Percentiles rank a stretch among this genome's conserved stretches.
Conservation (phyloP, 1,140 invertebrate genomes). For the Acromyrmex echinatior region DNA sequence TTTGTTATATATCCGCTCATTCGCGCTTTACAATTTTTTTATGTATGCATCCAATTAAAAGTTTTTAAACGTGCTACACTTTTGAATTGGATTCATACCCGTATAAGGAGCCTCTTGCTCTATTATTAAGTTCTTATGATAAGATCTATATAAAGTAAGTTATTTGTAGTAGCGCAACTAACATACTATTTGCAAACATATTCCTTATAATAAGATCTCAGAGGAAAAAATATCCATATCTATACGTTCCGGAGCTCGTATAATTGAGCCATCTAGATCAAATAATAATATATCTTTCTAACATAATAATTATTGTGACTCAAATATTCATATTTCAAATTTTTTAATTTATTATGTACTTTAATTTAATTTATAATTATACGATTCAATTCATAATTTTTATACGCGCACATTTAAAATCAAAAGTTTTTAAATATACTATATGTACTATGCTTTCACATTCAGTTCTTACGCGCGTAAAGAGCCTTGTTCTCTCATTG, state of each 20-base stretch:
- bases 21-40: not conserved
- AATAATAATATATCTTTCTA: not conserved
- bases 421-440: conserved; percentile 22
- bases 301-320: too few species aligned
- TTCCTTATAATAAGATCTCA: conserved; percentile 58
- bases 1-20: not conserved
- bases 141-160: conserved; percentile 47
- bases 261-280: conserved; percentile 36
- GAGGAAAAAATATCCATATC: conserved; percentile 49
- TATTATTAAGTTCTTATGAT: conserved; percentile 37
- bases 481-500: conserved; percentile 23
- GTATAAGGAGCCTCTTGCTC: not conserved
- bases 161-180: conserved; percentile 48
- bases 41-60: not conserved
- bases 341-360: too few species aligned
- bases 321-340: too few species aligned
- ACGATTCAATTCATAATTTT: not conserved
- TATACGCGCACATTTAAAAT: not conserved
- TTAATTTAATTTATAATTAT: not conserved
- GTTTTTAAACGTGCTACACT: conserved; percentile 33
- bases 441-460: not conserved
- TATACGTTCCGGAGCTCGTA: conserved; percentile 40
- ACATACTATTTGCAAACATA: conserved; percentile 62
- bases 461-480: conserved; percentile 12
- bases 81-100: not conserved